These are phyloP conservation scores for Sialis fuliginosa DNA, from an alignment of 2,888 invertebrate species.

Conservation along the genomic window DNA sequence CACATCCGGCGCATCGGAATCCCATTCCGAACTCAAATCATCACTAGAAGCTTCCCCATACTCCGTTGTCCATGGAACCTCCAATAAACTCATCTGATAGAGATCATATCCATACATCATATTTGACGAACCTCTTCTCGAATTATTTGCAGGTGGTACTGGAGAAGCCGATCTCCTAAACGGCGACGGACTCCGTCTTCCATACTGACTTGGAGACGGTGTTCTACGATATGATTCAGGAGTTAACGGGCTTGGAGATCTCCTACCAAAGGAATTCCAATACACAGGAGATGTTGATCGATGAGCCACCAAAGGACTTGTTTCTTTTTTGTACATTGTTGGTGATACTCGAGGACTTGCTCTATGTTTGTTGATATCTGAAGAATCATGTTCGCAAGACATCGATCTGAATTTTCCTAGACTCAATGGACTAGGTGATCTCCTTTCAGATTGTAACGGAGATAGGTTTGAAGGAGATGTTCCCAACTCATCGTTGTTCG, in stretches of 20 bases:
- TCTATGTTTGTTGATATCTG: no score
- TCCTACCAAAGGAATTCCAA: background rate
- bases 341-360: no score
- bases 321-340: no score
- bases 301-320: no score
- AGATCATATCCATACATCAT: conserved; percentile 46
- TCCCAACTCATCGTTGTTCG: background rate
- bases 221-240: background rate
- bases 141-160: conserved; percentile 3
- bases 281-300: no score
- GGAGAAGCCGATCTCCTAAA: conserved; percentile 9
- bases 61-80: conserved; percentile 59
- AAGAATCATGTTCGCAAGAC: no score
- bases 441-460: background rate
- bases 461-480: background rate
- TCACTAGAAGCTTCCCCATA: conserved; percentile 84
- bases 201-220: background rate
- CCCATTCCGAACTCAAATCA: conserved; percentile 84
- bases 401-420: no score
- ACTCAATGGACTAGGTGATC: background rate
- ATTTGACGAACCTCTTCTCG: conserved; percentile 15
- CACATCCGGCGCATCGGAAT: conserved; percentile 55
- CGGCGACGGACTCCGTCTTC: conserved; percentile 13
- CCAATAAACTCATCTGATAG: conserved; percentile 57
- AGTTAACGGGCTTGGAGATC: background rate